Percentiles rank a stretch among this genome's conserved stretches.
These are phyloP conservation scores for Pterophyllum scalare DNA, from an alignment of 2,113 vertebrate genomes.

Conservation along the genomic window DNA sequence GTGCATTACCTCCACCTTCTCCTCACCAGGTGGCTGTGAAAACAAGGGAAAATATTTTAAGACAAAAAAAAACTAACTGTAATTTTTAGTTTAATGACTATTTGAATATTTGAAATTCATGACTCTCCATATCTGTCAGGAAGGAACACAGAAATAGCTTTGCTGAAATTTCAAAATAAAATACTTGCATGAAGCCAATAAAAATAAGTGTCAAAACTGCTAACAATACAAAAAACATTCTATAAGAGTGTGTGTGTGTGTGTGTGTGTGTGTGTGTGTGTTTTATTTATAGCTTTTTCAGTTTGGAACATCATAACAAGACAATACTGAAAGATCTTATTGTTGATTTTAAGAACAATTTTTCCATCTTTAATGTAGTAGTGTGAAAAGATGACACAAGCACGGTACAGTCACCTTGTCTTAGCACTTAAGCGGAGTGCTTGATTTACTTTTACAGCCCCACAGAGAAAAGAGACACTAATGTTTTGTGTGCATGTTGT, in stretches of 20 bases:
- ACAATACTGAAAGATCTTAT: background rate
- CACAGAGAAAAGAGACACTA: background rate
- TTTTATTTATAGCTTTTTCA: background rate
- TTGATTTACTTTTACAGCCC: background rate
- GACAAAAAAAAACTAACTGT: background rate
- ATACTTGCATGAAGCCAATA: background rate
- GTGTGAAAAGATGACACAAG: background rate
- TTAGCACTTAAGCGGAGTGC: background rate
- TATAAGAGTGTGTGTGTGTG: background rate
- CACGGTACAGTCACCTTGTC: background rate
- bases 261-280: too few species aligned
- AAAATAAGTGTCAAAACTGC: background rate
- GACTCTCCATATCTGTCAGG: background rate
- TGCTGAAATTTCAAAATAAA: background rate
- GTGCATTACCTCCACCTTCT: too few species aligned
- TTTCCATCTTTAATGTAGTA: background rate
- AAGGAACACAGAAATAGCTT: background rate
- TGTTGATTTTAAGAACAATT: background rate
- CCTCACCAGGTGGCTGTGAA: too few species aligned
- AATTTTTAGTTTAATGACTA: background rate
- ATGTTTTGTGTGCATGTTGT: background rate
- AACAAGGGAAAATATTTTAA: too few species aligned
- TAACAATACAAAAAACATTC: background rate
- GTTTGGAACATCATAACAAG: background rate
- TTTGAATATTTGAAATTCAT: background rate